phyloP scores from a whole-genome alignment of 1,140 invertebrate species.

The Yoshiicerus persimilis region DNA sequence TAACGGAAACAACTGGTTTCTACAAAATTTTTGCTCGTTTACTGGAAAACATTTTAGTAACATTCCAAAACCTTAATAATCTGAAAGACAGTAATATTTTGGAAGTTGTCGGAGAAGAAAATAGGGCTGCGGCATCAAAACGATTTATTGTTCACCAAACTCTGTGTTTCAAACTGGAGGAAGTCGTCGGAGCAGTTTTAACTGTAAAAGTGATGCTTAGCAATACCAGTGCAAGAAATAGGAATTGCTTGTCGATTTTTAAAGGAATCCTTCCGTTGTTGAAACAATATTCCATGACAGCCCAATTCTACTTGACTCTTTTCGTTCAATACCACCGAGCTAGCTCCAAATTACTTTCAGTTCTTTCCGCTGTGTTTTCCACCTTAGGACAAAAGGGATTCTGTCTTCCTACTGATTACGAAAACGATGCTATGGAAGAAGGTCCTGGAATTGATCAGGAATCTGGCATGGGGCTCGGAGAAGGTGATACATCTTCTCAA shows the following conservation, averaged over 20 bases:
- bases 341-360: conserved; percentile 78
- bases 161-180: conserved; percentile 5
- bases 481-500: conserved; percentile 73
- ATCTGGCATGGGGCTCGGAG: conserved; percentile 75
- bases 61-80: conserved; percentile 37
- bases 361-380: conserved; percentile 80
- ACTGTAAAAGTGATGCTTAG: conserved; percentile 10
- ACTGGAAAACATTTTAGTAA: conserved; percentile 29
- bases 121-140: not conserved
- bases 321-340: conserved; percentile 73
- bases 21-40: not conserved
- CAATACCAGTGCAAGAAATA: not conserved
- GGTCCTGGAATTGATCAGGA: conserved; percentile 60
- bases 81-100: not conserved
- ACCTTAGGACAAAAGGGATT: conserved; percentile 88
- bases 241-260: not conserved
- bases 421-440: conserved; percentile 60
- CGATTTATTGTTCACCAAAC: not conserved
- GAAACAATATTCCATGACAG: conserved; percentile 71
- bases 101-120: not conserved
- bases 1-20: not conserved
- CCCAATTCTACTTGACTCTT: conserved; percentile 75
- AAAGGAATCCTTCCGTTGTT: conserved; percentile 66
- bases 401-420: conserved; percentile 80
- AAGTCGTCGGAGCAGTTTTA: not conserved